Evolutionary conservation across 1,140 invertebrate species (phyloP), one percentile per base, ranked within the genome.

Genomic region (Philaenus spumarius): DNA sequence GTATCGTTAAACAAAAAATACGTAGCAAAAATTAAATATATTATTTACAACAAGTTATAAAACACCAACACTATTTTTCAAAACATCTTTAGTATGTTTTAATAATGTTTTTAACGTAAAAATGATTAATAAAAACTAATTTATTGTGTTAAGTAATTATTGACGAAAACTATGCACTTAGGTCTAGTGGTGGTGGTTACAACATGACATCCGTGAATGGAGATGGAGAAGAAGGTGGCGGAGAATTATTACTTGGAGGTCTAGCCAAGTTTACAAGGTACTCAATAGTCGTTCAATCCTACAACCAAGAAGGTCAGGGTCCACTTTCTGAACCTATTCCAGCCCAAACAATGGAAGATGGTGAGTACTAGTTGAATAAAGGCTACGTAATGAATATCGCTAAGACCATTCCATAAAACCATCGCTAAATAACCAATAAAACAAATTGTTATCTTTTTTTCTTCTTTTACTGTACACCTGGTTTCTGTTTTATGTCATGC

Each of bases 261-360:
- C 72, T 94, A 26, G 74, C 81, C 46, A 89, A 90, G 62, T 92
- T 85, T 66, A 88, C 88, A 0, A 77, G 85, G 54, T 94, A 94
- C 66, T 81, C 81, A 2, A 77, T 93, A 12, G 83, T 90, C 26
- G 85, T 91, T 39, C 89, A 92, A 71, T 89, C 90, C 1, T 93
- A 88, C 70, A 95, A 95, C 74, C 82, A 85, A 67, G 82, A 90
- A 47, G 92, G 91, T 11, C 78, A 83, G 1, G 90, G 90, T 23
- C 91, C 90, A 2, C 72, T 85, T 0, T 88, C 86, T 0, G 83
- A 88, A 47, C 82, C 87, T 40, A 76, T 84, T 0, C 77, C 81
- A 0, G 84, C 85, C 0, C 84, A 88, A 66, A 92, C 89, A n/a
- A 75, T 89, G 68, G 87, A 90, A 72, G 89, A 89, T 71, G 87